A percentile compares a stretch with the other conserved stretches of the same genome.
Evolutionary conservation across 2,888 invertebrate species (phyloP).

Genomic region (Troides helena): DNA sequence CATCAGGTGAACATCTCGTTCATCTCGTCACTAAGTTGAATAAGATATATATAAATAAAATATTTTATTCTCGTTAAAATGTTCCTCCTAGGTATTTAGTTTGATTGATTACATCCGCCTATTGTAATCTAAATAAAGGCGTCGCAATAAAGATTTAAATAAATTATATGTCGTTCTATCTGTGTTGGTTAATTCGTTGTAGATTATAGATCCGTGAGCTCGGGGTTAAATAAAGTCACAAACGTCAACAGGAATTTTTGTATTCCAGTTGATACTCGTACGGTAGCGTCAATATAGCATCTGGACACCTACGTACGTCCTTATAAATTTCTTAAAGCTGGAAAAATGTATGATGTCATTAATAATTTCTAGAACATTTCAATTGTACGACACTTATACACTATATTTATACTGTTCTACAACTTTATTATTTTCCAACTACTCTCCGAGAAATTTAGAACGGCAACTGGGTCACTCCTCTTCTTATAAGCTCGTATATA

Average conservation of each 20-base stretch:
- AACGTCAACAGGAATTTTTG: neutral
- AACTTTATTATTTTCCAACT: conserved; percentile 3
- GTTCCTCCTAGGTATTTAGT: no score
- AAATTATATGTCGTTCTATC: no score
- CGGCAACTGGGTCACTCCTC: conserved; percentile 7
- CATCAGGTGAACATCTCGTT: no score
- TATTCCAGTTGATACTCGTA: no score
- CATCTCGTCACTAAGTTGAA: no score
- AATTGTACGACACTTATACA: neutral
- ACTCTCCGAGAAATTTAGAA: neutral
- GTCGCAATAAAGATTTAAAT: no score
- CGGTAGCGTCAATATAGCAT: no score
- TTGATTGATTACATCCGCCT: no score
- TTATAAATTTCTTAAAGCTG: neutral
- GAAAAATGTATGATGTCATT: neutral
- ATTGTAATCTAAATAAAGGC: no score
- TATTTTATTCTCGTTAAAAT: no score
- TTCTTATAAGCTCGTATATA: conserved; percentile 10
- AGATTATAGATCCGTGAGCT: neutral
- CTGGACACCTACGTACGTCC: no score
- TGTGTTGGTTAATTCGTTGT: neutral
- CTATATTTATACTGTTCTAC: neutral
- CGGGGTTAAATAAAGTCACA: neutral
- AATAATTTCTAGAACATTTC: neutral
- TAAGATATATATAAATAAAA: no score